phyloP scores from a whole-genome alignment of 2,797 vertebrate species.

The Chromis chromis region DNA sequence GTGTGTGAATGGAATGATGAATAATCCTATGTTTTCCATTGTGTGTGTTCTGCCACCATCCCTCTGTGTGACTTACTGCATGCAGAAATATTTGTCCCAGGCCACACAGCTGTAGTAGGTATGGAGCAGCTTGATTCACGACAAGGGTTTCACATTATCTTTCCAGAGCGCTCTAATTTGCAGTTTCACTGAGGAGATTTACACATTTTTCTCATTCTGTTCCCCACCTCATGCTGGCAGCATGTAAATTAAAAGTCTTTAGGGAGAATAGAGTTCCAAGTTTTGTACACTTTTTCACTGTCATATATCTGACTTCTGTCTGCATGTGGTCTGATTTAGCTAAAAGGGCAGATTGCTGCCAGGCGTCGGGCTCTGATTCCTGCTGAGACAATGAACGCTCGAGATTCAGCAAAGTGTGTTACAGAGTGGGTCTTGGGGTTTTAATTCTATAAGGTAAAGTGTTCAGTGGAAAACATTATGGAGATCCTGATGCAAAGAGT shows the following conservation, averaged over 20 bases:
- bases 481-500: background rate
- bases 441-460: background rate
- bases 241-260: conserved; percentile 48
- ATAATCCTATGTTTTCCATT: conserved; percentile 38
- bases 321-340: conserved; percentile 61
- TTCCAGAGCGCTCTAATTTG: conserved; percentile 47
- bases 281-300: conserved; percentile 18
- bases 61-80: conserved; percentile 50
- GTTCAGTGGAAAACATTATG: conserved; percentile 1
- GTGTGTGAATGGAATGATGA: conserved; percentile 45
- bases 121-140: conserved; percentile 57
- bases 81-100: conserved; percentile 54
- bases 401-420: conserved; percentile 7
- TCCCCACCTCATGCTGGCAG: conserved; percentile 43
- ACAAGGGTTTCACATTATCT: conserved; percentile 53
- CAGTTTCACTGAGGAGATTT: conserved; percentile 51
- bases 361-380: conserved; percentile 15
- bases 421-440: conserved; percentile 11
- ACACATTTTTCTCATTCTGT: conserved; percentile 44
- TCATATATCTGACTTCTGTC: conserved; percentile 49
- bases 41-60: conserved; percentile 56
- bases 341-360: conserved; percentile 36
- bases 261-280: conserved; percentile 34
- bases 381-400: conserved; percentile 22
- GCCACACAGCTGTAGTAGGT: conserved; percentile 57